A percentile compares a stretch with the other conserved stretches of the same genome.
phyloP scores from a whole-genome alignment of 2,888 invertebrate genomes.

The Ommatoiulus sabulosus region DNA sequence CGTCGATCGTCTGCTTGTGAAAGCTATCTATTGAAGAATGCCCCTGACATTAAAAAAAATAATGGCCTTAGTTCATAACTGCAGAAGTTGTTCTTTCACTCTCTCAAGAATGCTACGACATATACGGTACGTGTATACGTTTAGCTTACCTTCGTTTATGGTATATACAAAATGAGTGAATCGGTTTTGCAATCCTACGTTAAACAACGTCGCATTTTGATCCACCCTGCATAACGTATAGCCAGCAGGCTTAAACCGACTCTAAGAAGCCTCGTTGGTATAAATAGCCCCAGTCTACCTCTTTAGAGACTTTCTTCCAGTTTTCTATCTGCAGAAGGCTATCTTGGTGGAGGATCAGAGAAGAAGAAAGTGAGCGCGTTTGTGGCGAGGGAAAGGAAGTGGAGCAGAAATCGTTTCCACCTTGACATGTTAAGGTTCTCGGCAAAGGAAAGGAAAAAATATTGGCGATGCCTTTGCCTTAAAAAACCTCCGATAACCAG shows the following conservation, averaged over 20 bases:
- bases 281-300: neutral
- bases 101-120: too few species aligned
- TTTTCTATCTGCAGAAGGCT: constrained; percentile 20
- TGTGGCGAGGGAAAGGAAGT: constrained; percentile 29
- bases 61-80: too few species aligned
- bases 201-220: neutral
- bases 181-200: too few species aligned
- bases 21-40: too few species aligned
- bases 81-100: too few species aligned
- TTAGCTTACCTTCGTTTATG: neutral
- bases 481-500: constrained; percentile 47
- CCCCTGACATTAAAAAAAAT: too few species aligned
- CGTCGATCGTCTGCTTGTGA: too few species aligned
- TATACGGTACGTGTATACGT: too few species aligned
- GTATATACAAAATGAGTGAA: neutral
- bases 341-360: constrained; percentile 31
- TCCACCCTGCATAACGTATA: neutral
- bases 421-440: constrained; percentile 51
- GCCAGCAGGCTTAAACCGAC: neutral
- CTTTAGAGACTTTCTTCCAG: constrained; percentile 14
- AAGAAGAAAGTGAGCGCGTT: constrained; percentile 43
- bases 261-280: neutral
- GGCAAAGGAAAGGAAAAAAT: constrained; percentile 19
- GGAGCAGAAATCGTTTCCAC: constrained; percentile 47
- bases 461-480: constrained; percentile 35